A percentile compares a stretch with the other conserved stretches of the same genome.
phyloP scores from a whole-genome alignment of 2,797 vertebrate genomes.

The Geotria australis region DNA sequence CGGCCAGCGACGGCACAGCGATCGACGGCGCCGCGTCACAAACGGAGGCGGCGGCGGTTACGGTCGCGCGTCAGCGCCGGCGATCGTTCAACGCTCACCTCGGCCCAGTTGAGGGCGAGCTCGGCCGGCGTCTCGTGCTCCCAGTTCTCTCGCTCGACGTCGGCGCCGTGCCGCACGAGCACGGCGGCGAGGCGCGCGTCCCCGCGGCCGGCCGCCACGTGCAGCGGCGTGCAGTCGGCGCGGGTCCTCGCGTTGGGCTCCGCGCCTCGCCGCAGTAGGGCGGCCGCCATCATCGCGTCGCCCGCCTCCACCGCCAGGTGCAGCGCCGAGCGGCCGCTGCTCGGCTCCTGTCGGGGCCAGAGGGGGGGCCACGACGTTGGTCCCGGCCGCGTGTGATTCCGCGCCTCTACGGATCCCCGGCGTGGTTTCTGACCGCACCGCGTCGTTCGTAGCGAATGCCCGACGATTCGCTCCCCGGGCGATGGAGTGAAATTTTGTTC shows the following conservation, averaged over 20 bases:
- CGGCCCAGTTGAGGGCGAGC: slow-evolving; percentile 14
- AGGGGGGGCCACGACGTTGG: no score
- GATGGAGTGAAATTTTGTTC: no score
- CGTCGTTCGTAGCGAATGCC: no score
- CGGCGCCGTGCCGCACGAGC: slow-evolving; percentile 52
- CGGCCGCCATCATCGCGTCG: slow-evolving; percentile 22
- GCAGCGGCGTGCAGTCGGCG: slow-evolving; percentile 69
- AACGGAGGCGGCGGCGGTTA: no score
- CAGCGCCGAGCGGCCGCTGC: slow-evolving; percentile 56
- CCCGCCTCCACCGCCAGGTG: slow-evolving; percentile 66
- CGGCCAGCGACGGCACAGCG: no score
- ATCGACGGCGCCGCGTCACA: no score
- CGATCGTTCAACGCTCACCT: no score
- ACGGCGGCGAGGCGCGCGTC: slow-evolving; percentile 31
- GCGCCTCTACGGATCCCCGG: no score
- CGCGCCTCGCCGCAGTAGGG: slow-evolving; percentile 32
- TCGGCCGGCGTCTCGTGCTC: slow-evolving; percentile 80
- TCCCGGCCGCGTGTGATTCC: no score
- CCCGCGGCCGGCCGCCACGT: slow-evolving; percentile 54
- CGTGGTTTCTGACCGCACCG: no score
- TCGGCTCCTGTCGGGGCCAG: slow-evolving; percentile 40
- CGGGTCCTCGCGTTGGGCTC: slow-evolving; percentile 56
- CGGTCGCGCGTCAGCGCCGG: no score
- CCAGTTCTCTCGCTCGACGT: slow-evolving; percentile 56
- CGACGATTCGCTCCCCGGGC: no score